Conservation (phyloP, 2,113 vertebrate species). For the Manacus vitellinus region DNA sequence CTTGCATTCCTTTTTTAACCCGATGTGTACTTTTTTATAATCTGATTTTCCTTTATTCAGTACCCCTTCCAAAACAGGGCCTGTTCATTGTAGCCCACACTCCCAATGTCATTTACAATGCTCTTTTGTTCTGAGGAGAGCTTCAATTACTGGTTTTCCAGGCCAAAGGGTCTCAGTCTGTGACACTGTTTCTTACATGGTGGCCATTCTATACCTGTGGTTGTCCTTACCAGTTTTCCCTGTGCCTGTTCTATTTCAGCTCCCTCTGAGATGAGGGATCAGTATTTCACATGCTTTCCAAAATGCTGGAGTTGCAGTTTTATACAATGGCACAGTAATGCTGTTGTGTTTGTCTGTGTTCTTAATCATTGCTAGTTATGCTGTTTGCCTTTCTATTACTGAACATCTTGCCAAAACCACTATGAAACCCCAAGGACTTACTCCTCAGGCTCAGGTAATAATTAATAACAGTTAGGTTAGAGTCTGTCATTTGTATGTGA, state of each 20-base stretch:
- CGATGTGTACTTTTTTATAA: accelerated
- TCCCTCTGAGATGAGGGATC: not conserved
- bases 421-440: not conserved
- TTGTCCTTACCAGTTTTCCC: not conserved
- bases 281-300: not conserved
- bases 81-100: not conserved
- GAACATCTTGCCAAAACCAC: not conserved
- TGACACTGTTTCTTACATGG: not conserved
- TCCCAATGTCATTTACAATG: accelerated
- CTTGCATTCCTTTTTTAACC: not conserved
- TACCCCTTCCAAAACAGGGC: not conserved
- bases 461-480: not conserved
- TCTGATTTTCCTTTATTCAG: not conserved
- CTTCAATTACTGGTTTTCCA: not conserved
- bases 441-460: not conserved
- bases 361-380: accelerated
- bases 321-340: not conserved
- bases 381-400: not conserved
- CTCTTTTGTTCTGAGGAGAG: not conserved
- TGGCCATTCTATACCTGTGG: not conserved
- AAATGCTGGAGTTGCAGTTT: not conserved
- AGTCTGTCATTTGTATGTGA: not conserved
- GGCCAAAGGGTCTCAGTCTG: not conserved
- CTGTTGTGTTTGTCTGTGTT: not conserved
- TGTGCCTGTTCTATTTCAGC: not conserved